Evolutionary conservation across 2,113 vertebrate genomes (phyloP).

Genomic region (Potamarius usumacintae): DNA sequence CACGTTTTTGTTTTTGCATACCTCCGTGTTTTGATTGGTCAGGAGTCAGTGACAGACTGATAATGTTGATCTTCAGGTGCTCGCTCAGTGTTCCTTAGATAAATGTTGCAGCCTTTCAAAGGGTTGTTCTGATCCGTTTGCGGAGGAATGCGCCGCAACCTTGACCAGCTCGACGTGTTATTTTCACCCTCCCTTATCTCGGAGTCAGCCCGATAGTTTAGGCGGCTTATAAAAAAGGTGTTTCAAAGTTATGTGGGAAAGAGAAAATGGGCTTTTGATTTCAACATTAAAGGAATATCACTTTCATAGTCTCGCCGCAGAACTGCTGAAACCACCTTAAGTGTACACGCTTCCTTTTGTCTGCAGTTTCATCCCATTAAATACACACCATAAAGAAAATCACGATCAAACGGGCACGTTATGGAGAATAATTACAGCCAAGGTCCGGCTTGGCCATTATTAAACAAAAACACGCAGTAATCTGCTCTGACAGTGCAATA

Average conservation of each 20-base stretch:
- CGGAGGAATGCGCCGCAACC: conserved; percentile 87
- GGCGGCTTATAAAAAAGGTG: conserved; percentile 65
- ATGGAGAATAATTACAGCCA: conserved; percentile 94
- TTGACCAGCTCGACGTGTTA: conserved; percentile 87
- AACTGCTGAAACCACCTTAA: conserved; percentile 23
- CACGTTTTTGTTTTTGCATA: conserved; percentile 17
- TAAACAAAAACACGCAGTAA: conserved; percentile 95
- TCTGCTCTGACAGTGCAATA: conserved; percentile 97
- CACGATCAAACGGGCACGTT: conserved; percentile 91
- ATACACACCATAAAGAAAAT: conserved; percentile 85
- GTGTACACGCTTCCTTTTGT: conserved; percentile 32
- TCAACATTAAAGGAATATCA: conserved; percentile 74
- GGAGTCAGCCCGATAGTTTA: conserved; percentile 74
- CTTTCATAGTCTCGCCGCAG: conserved; percentile 51
- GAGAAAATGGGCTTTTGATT: conserved; percentile 64
- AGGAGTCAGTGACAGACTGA: conserved; percentile 17
- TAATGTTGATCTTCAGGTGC: conserved; percentile 64
- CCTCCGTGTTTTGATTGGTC: conserved; percentile 30
- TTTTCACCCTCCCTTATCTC: conserved; percentile 82
- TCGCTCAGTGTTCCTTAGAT: conserved; percentile 63
- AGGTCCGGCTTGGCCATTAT: conserved; percentile 98
- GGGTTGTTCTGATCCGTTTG: conserved; percentile 53
- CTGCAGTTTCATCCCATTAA: conserved; percentile 76
- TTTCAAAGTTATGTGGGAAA: conserved; percentile 77
- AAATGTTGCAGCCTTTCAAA: conserved; percentile 53